Conservation (phyloP, 23 tunicate species). For the Corella eumyota region DNA sequence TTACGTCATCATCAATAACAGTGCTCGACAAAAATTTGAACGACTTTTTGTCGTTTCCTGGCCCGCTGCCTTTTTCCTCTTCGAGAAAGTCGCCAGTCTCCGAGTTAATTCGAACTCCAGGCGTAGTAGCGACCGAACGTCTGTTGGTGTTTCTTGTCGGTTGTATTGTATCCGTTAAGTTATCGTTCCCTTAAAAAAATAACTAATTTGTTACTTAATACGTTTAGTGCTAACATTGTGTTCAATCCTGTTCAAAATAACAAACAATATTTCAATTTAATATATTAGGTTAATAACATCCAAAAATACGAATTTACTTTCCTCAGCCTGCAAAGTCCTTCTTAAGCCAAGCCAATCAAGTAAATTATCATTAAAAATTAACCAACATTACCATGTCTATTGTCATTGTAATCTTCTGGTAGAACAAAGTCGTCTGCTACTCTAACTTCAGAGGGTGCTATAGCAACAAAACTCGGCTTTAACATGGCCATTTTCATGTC, state of each 20-base stretch:
- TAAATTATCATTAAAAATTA: no score
- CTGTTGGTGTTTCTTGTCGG: conserved; percentile 9
- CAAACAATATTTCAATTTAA: no score
- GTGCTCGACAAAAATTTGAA: conserved; percentile 51
- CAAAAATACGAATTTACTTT: no score
- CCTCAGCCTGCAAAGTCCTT: no score
- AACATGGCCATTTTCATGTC: conserved; percentile 19
- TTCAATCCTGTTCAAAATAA: no score
- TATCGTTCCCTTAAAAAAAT: background rate
- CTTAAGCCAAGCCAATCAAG: no score
- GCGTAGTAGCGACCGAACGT: conserved; percentile 30
- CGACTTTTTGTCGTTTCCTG: background rate
- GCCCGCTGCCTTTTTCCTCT: conserved; percentile 1
- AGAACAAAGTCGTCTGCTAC: no score
- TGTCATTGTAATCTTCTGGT: no score
- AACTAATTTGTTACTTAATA: no score
- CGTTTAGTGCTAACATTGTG: no score
- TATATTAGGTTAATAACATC: no score
- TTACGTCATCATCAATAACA: conserved; percentile 39
- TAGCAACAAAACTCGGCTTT: conserved; percentile 23
- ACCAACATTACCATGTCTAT: no score
- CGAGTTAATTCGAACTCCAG: conserved; percentile 63
- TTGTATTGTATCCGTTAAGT: conserved; percentile 8
- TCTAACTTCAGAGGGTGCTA: conserved; percentile 15
- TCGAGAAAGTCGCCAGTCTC: conserved; percentile 63